Percentiles rank a stretch among this genome's conserved stretches.
phyloP scores from a whole-genome alignment of 37 sponge, comb jelly and placozoan species.

The Bolinopsis microptera region DNA sequence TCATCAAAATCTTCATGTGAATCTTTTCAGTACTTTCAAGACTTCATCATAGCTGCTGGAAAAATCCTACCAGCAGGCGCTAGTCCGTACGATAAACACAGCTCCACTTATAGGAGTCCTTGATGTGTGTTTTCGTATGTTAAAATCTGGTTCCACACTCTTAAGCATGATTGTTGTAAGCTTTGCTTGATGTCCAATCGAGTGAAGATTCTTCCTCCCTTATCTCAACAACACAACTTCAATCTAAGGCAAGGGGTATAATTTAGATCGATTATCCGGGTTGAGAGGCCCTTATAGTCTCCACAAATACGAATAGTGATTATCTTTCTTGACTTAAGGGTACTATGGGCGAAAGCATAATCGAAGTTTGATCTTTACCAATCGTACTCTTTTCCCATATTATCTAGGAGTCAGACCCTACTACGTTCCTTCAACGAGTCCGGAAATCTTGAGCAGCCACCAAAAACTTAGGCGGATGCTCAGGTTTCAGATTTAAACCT shows the following conservation, averaged over 20 bases:
- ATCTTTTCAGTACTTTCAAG: not conserved
- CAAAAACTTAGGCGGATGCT: not conserved
- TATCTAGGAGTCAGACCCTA: not conserved
- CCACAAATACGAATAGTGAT: constrained; percentile 36
- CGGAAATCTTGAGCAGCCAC: not conserved
- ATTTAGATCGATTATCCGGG: not conserved
- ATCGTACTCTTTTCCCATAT: not conserved
- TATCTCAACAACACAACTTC: constrained; percentile 19
- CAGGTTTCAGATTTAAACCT: constrained; percentile 6
- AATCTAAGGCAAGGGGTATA: not conserved
- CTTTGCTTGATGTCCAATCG: not conserved
- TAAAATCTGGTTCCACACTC: not conserved
- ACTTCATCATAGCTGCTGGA: constrained; percentile 12
- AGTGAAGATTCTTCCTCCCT: not conserved
- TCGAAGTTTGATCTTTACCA: not conserved
- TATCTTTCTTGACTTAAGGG: constrained; percentile 29
- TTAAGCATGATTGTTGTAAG: not conserved
- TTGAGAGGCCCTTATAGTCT: not conserved
- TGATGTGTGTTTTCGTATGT: not conserved
- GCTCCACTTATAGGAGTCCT: constrained; percentile 5
- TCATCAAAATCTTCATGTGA: constrained; percentile 47
- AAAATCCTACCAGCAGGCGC: constrained; percentile 12
- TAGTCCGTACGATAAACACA: not conserved
- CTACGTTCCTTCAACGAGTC: not conserved
- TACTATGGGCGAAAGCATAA: constrained; percentile 4